Evolutionary conservation across 2,888 invertebrate genomes (phyloP).

Genomic region (Drosophila prostipennis): DNA sequence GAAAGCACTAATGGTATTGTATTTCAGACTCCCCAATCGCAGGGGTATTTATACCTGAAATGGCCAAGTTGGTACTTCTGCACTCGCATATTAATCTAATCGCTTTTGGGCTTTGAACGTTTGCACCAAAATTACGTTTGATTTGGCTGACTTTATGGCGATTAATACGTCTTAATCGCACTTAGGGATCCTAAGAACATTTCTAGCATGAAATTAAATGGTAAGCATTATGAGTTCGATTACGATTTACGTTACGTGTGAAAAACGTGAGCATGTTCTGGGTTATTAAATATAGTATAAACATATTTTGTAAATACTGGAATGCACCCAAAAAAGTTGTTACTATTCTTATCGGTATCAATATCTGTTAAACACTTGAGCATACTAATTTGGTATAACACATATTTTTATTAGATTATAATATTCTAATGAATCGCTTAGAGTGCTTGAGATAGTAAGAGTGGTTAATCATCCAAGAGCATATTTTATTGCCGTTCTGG

Average conservation of each 20-base stretch:
- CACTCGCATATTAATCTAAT: slow-evolving; percentile 59
- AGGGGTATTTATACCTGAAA: slow-evolving; percentile 46
- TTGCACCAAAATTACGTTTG: slow-evolving; percentile 30
- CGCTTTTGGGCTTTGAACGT: slow-evolving; percentile 16
- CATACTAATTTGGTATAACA: not conserved
- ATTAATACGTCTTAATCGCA: slow-evolving; percentile 23
- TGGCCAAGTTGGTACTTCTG: slow-evolving; percentile 36
- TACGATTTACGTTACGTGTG: no score
- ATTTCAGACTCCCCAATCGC: slow-evolving; percentile 27
- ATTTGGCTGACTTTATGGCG: slow-evolving; percentile 9
- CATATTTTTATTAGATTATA: not conserved
- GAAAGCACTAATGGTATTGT: slow-evolving; percentile 30
- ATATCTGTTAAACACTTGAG: not conserved
- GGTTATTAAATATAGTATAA: no score
- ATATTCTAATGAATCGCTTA: slow-evolving; percentile 19
- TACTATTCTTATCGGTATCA: not conserved
- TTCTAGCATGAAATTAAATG: not conserved
- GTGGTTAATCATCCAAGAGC: not conserved
- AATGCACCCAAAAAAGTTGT: no score
- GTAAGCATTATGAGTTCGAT: not conserved
- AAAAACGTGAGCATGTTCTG: not conserved
- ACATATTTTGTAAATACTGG: not conserved
- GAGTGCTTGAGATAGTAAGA: not conserved
- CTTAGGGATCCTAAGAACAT: not conserved
- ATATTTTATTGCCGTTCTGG: not conserved